Evolutionary conservation across 2,888 invertebrate genomes (phyloP).

Genomic region (Calliopum simillimum): DNA sequence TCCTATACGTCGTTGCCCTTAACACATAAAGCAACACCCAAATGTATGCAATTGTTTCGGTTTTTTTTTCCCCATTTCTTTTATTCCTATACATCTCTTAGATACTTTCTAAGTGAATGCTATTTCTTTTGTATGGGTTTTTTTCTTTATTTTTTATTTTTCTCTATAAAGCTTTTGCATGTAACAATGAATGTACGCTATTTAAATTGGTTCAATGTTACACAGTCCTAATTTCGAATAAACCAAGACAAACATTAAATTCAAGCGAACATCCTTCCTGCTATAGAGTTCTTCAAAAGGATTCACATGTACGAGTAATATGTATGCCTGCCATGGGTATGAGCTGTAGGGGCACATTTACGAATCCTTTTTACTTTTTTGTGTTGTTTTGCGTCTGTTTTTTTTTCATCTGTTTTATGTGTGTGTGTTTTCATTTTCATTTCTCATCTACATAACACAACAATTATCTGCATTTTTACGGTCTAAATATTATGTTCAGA

Average conservation of each 20-base stretch:
- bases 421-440: conserved; percentile 14
- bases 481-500: conserved; percentile 34
- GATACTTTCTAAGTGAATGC: not conserved
- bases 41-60: conserved; percentile 10
- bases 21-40: not conserved
- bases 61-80: not conserved
- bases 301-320: not conserved
- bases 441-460: not conserved
- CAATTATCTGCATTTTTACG: conserved; percentile 36
- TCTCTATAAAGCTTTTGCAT: not conserved
- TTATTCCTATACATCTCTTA: not conserved
- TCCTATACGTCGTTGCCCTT: too few species aligned
- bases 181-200: not conserved
- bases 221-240: not conserved
- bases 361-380: conserved; percentile 2
- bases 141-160: not conserved
- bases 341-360: not conserved
- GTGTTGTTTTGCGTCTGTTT: not conserved
- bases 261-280: not conserved
- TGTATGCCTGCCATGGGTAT: not conserved
- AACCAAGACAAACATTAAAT: not conserved
- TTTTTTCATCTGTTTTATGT: not conserved
- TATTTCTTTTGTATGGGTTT: not conserved
- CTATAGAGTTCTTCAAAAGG: not conserved
- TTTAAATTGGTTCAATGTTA: conserved; percentile 26